These are phyloP conservation scores for Drosophila pachea DNA, from an alignment of 1,140 invertebrate species.

Conservation along the genomic window DNA sequence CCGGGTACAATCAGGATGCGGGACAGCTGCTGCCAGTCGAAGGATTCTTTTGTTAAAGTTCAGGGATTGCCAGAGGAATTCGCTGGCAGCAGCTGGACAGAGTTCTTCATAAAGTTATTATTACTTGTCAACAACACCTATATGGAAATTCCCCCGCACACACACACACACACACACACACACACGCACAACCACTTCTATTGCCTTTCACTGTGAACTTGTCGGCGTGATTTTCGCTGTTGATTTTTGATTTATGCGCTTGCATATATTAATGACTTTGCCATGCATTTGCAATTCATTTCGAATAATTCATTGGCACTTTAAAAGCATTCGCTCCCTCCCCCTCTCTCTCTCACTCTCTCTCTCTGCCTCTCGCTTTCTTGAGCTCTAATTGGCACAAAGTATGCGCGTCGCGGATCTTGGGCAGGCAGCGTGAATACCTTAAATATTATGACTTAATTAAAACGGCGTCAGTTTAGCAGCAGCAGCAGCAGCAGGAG, in stretches of 20 bases:
- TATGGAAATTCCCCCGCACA: neutral
- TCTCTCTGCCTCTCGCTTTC: neutral
- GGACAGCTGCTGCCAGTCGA: slow-evolving; percentile 2
- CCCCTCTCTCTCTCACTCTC: too few species aligned
- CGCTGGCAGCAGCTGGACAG: slow-evolving; percentile 12
- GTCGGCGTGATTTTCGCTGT: neutral
- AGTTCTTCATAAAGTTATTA: slow-evolving; percentile 10
- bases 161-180: slow-evolving; percentile 1
- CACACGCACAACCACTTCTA: neutral
- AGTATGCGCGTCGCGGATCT: slow-evolving; percentile 12
- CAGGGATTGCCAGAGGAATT: neutral
- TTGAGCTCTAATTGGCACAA: slow-evolving; percentile 23
- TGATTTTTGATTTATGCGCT: slow-evolving; percentile 21
- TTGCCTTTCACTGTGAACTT: neutral
- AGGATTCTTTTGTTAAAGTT: slow-evolving; percentile 12
- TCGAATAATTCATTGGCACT: slow-evolving; percentile 20
- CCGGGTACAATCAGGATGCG: neutral
- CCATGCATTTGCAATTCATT: slow-evolving; percentile 15
- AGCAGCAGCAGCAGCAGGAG: neutral
- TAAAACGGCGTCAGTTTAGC: slow-evolving; percentile 22
- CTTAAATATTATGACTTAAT: slow-evolving; percentile 38
- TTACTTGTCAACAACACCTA: slow-evolving; percentile 13
- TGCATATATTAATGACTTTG: slow-evolving; percentile 25
- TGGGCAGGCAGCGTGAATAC: neutral
- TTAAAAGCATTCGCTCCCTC: slow-evolving; percentile 1